Evolutionary conservation across 2,888 invertebrate genomes (phyloP), one percentile per base, ranked within the genome.

Genomic region (Chymomyza fuscimana): DNA sequence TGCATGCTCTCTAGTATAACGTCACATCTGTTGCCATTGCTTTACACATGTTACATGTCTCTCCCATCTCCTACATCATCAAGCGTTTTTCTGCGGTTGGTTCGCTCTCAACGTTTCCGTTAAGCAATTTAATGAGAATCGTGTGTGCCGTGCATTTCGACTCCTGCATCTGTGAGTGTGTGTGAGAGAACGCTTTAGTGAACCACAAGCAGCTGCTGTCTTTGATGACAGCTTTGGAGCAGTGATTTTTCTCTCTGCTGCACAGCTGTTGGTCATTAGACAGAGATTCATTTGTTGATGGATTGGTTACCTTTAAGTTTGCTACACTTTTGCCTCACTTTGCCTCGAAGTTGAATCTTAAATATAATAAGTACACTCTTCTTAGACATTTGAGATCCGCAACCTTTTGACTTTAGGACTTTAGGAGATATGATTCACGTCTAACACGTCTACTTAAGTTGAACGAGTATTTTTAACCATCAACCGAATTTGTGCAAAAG

Each of bases 111-210:
- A 60, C 65, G 68, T 61, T 77, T 77, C 72, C 67, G 70, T 61
- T 67, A 56, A 59, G 72, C 69, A 78, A 81, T 81, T 79, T 67
- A 83, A 86, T 81, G 73, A 76, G 65, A 63, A 68, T 77, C 25
- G 15, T 54, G 22, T 62, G 58, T 40, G 29, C 63, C 32, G 61
- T 51, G 40, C 61, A 32, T 25, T 56, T 56, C 56, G 12, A n/a
- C 32, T 29, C 5, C 5, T 7, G 15, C 6, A 25, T 32, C n/a
- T 9, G 29, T 59, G 3, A 0, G 0, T 10, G 7, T 32, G n/a
- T 59, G 0, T 32, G 12, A 32, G 32, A 32, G 32, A 32, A 7
- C 12, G 40, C 2, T 12, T 15, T 46, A 46, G 40, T 46, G 12
- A 12, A 46, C 40, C 40, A 12, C 40, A 46, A 12, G 40, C 40